These are phyloP conservation scores for Chaenodraco wilsoni DNA, from an alignment of 2,797 vertebrate genomes.

Conservation along the genomic window DNA sequence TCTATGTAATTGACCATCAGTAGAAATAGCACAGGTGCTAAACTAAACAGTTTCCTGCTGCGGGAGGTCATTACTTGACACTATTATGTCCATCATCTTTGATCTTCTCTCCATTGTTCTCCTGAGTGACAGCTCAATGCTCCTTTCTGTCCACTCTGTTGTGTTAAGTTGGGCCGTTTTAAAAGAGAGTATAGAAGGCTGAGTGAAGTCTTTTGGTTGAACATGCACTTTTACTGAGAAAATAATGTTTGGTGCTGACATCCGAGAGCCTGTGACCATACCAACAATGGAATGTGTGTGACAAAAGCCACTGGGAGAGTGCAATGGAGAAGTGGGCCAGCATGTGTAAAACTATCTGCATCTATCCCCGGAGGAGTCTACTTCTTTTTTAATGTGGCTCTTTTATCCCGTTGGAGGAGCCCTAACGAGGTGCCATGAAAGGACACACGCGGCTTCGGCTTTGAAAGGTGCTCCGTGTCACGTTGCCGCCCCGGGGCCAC, in stretches of 20 bases:
- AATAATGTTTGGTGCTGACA: constrained; percentile 75
- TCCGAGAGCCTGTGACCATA: constrained; percentile 82
- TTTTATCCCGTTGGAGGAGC: constrained; percentile 80
- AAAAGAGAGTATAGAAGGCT: constrained; percentile 33
- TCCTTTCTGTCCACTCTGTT: constrained; percentile 50
- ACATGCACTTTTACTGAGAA: constrained; percentile 65
- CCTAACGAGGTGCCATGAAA: constrained; percentile 86
- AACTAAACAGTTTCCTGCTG: constrained; percentile 36
- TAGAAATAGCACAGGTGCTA: constrained; percentile 26
- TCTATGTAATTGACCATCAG: constrained; percentile 6
- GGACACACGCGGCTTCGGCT: constrained; percentile 87
- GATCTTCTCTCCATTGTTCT: constrained; percentile 56
- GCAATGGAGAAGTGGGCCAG: constrained; percentile 70
- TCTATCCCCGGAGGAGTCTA: constrained; percentile 73
- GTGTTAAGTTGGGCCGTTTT: constrained; percentile 56
- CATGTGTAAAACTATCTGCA: constrained; percentile 80
- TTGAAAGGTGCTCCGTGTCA: constrained; percentile 85
- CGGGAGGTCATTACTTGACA: constrained; percentile 38
- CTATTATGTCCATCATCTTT: constrained; percentile 59
- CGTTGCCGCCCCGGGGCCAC: constrained; percentile 83
- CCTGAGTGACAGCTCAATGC: constrained; percentile 66
- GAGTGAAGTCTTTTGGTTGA: constrained; percentile 57
- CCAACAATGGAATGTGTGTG: constrained; percentile 79
- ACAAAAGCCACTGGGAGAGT: constrained; percentile 81
- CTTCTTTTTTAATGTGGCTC: constrained; percentile 79